These are phyloP conservation scores for Seira ritae DNA, from an alignment of 2,888 invertebrate genomes.

Conservation along the genomic window DNA sequence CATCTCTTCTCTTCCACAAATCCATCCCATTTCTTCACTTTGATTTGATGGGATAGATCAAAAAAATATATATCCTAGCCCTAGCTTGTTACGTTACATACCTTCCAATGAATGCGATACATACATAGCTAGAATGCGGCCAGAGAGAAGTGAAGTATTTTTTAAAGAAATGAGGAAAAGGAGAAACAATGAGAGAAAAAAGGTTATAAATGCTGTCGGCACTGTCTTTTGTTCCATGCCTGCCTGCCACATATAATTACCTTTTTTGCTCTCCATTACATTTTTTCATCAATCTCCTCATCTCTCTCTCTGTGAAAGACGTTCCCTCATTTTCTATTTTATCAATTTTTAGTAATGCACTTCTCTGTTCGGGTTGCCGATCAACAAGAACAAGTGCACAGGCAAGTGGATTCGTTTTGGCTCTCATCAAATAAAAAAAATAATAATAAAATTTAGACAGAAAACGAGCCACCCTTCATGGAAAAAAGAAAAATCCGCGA, in stretches of 20 bases:
- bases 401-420: not conserved
- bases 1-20: not conserved
- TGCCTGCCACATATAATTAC: conserved; percentile 63
- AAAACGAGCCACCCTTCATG: not conserved
- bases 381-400: no score
- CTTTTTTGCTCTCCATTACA: conserved; percentile 45
- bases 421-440: not conserved
- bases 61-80: no score
- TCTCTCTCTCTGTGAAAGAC: not conserved
- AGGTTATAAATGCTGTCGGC: conserved; percentile 59
- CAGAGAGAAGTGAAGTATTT: not conserved
- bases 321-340: not conserved
- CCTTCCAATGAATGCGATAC: no score
- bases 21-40: not conserved
- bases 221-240: conserved; percentile 49
- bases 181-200: conserved; percentile 46
- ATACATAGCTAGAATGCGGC: not conserved
- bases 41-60: conserved; percentile 1
- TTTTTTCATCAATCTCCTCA: conserved; percentile 40
- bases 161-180: conserved; percentile 22
- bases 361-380: not conserved
- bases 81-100: not conserved
- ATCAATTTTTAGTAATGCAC: conserved; percentile 2
- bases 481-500: not conserved
- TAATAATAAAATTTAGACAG: not conserved